Base-by-base conservation (phyloP, 2,888 invertebrate genomes). In the Acronicta aceris region DNA sequence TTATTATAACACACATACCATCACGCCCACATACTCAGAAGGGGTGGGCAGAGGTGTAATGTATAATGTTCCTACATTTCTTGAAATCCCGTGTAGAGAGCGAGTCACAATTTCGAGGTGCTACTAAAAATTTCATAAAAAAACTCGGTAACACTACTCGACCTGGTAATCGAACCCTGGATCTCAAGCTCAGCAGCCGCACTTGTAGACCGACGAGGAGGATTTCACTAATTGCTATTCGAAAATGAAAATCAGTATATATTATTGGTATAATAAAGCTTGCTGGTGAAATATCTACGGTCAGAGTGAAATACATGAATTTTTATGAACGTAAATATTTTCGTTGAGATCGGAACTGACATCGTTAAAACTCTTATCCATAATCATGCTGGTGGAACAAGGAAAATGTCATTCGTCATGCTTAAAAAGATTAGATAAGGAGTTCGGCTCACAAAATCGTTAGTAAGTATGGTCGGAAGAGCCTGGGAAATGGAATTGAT, bases 301-400 rank as follows among this genome's bases (percentile, higher is more conserved):
- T 50, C 65, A 68, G 42, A 74, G 42, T 59, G 15, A 42, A 66
- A 73, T 53, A 59, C 63, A 76, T 74, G 75, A 68, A 73, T 80
- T 76, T 82, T 81, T 78, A 78, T 74, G 74, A 65, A 68, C 73
- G 59, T 73, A 76, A 74, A 76, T 50, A 76, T 78, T 73, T 73
- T 74, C 52, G 54, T 64, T 74, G 72, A 73, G 74, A 69, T 62
- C 52, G 48, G 60, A 66, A 62, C 61, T 68, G 64, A 67, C 62
- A 67, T 71, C 76, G 72, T 81, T 81, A 81, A 81, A 76, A 73
- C 73, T 71, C 70, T 65, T 69, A 74, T 65, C 57, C 71, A 71
- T 66, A 81, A 78, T 76, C 72, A 71, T 72, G 64, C 55, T 53
- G 59, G 65, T 59, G 74, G 67, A 77, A 76, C 71, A 81, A 75